phyloP scores from a whole-genome alignment of 2,113 vertebrate species.

The Psilopsiagon aymara region DNA sequence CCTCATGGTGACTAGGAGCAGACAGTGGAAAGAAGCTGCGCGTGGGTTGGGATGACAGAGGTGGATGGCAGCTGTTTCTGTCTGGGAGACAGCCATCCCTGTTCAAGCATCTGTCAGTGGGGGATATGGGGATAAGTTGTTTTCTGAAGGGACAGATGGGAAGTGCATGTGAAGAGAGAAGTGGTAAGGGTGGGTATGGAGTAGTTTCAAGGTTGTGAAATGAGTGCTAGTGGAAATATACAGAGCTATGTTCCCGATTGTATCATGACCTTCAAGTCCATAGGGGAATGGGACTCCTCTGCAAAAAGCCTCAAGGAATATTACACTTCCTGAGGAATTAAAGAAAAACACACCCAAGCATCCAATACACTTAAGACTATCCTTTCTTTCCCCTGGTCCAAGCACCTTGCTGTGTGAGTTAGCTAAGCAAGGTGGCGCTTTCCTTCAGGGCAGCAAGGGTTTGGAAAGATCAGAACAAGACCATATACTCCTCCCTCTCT shows the following conservation, averaged over 20 bases:
- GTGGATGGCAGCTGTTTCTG: conserved; percentile 20
- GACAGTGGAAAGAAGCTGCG: not conserved
- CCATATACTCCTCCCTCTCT: not conserved
- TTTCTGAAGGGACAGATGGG: not conserved
- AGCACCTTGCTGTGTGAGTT: not conserved
- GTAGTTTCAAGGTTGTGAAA: not conserved
- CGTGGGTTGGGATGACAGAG: not conserved
- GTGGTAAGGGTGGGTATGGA: not conserved
- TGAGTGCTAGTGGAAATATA: not conserved
- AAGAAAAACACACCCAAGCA: not conserved
- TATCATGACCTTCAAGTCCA: not conserved
- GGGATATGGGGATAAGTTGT: not conserved
- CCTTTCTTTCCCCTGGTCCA: not conserved
- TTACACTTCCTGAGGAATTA: not conserved
- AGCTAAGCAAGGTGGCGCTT: not conserved
- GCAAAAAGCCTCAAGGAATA: not conserved
- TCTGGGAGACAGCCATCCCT: not conserved
- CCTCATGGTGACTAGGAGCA: not conserved
- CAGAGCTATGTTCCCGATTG: not conserved
- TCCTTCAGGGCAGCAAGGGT: not conserved
- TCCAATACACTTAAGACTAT: not conserved
- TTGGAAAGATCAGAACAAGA: not conserved
- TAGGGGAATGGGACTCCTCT: not conserved
- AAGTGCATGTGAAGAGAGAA: not conserved
- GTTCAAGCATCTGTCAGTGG: not conserved